Evolutionary conservation across 2,888 invertebrate species (phyloP), one percentile per base, ranked within the genome.

Genomic region (Syritta pipiens): DNA sequence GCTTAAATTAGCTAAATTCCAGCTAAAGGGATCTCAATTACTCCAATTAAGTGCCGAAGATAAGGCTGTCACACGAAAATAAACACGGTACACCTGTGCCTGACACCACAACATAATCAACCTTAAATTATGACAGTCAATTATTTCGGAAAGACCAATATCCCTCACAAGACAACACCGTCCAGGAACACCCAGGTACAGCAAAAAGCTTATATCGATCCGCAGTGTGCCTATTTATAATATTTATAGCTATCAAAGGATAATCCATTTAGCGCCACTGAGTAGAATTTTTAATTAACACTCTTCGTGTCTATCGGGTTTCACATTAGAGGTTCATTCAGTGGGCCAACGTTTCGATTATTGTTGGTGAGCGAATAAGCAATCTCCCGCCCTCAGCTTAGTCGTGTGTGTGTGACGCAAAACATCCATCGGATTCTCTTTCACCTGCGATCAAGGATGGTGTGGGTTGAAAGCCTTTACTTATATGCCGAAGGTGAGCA

Each of bases 221-320:
- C 60, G 53, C 53, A 63, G 30, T 55, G 37, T 53, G 35, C 19
- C 48, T 42, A 57, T 57, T 57, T 48, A 53, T 72, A 49, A 55
- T 51, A 22, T 57, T 35, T 72, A 68, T 59, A 42, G 57, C 65
- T 42, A 65, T 51, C 32, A 32, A 71, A 65, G 72, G 72, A 65
- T 72, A 65, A 65, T 72, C 72, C 57, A 65, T 72, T 65, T 35
- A 59, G 49, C 65, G 59, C 51, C 57, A 51, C 59, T 72, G 57
- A 57, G 42, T 49, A 44, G 57, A 57, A 57, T 65, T 72, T 72
- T 65, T 72, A 72, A 72, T 72, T 65, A 72, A 72, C 65, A 59
- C 57, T 57, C 44, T 46, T 46, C 35, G 53, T 55, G 44, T 53
- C 53, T 46, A 19, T 57, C 49, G 32, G 40, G 57, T 55, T 57